A percentile compares a stretch with the other conserved stretches of the same genome.
phyloP scores from a whole-genome alignment of 2,888 invertebrate genomes.

The Gonocerus acuteangulatus region DNA sequence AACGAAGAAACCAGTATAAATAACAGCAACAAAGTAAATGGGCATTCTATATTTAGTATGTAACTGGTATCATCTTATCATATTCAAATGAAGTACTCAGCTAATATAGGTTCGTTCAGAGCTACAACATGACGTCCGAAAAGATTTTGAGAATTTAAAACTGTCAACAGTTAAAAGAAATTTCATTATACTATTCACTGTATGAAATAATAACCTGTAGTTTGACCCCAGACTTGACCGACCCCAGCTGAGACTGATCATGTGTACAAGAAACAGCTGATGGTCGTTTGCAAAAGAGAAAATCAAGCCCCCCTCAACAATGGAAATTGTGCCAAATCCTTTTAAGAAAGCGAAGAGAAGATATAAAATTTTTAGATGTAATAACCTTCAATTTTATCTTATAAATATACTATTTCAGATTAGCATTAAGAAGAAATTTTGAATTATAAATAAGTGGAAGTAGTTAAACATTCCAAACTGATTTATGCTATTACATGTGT shows the following conservation, averaged over 20 bases:
- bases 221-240: background rate
- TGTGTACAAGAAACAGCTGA: slow-evolving; percentile 17
- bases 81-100: background rate
- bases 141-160: background rate
- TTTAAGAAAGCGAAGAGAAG: too few relatives aligned
- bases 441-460: too few relatives aligned
- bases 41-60: slow-evolving; percentile 16
- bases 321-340: too few relatives aligned
- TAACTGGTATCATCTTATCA: slow-evolving; percentile 3
- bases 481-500: too few relatives aligned
- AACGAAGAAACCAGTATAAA: background rate
- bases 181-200: background rate
- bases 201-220: background rate
- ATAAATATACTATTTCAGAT: too few relatives aligned
- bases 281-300: too few relatives aligned
- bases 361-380: too few relatives aligned
- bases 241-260: slow-evolving; percentile 1
- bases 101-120: background rate
- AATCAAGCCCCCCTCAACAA: too few relatives aligned
- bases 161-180: background rate
- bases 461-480: too few relatives aligned
- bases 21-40: background rate
- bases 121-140: background rate
- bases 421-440: too few relatives aligned
- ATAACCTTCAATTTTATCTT: too few relatives aligned